These are phyloP conservation scores for Drosophila glabriapex DNA, from an alignment of 2,888 invertebrate species.

Conservation along the genomic window DNA sequence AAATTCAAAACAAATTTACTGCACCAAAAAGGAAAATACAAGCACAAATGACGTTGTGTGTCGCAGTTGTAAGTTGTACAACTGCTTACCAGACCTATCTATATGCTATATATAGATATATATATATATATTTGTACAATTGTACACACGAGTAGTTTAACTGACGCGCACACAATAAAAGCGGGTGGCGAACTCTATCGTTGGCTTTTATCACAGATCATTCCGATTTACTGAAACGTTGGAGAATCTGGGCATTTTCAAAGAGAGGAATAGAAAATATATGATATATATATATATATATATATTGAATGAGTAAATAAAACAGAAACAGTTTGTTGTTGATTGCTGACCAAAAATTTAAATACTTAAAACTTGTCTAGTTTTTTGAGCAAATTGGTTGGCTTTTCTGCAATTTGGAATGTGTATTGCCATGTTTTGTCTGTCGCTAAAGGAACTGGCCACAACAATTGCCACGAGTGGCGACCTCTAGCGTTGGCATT, in stretches of 20 bases:
- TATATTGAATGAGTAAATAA: not conserved
- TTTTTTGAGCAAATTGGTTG: not conserved
- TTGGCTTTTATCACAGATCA: conserved; percentile 9
- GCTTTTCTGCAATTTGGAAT: conserved; percentile 18
- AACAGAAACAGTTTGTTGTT: not conserved
- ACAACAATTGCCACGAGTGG: conserved; percentile 51
- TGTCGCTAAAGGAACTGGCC: conserved; percentile 17
- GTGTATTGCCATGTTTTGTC: not conserved
- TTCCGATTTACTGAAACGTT: conserved; percentile 20
- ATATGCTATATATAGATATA: conserved; percentile 15
- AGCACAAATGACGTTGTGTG: conserved; percentile 42
- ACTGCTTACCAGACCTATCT: conserved; percentile 28
- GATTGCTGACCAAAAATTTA: not conserved
- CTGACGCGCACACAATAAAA: conserved; percentile 46
- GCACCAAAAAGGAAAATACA: conserved; percentile 43
- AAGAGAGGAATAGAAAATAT: not conserved
- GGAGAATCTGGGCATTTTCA: not conserved
- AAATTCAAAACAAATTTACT: conserved; percentile 64
- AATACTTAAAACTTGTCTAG: not conserved
- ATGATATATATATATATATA: not conserved
- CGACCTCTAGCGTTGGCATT: conserved; percentile 57
- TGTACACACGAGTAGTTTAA: conserved; percentile 25
- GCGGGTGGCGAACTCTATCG: conserved; percentile 38
- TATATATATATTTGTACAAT: conserved; percentile 1
- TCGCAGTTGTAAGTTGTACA: conserved; percentile 34